Evolutionary conservation across 2,888 invertebrate species (phyloP).

Genomic region (Parthenolecanium corni): DNA sequence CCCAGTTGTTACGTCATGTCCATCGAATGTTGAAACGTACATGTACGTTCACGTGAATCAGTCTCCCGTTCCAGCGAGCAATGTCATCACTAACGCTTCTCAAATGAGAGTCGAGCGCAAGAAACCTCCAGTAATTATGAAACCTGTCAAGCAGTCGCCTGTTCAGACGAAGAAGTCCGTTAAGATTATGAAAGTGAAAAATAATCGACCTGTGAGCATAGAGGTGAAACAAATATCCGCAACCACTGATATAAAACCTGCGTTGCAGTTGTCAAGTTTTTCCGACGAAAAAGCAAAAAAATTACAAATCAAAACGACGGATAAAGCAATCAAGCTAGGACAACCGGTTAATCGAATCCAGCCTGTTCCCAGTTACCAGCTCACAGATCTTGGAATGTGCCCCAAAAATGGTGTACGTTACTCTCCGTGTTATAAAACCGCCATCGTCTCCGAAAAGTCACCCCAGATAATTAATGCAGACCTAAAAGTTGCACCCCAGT

Average conservation of each 20-base stretch:
- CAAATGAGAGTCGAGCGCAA: too few relatives aligned
- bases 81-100: too few relatives aligned
- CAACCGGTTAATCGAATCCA: too few relatives aligned
- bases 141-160: not conserved
- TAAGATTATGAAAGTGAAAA: slow-evolving; percentile 13
- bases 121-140: slow-evolving; percentile 8
- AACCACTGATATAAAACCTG: not conserved
- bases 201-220: not conserved
- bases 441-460: too few relatives aligned
- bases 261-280: not conserved
- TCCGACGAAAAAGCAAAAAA: not conserved
- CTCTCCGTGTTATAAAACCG: too few relatives aligned
- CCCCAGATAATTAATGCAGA: too few relatives aligned
- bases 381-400: too few relatives aligned
- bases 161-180: not conserved
- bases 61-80: too few relatives aligned
- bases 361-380: too few relatives aligned
- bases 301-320: not conserved
- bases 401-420: too few relatives aligned
- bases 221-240: not conserved
- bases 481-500: too few relatives aligned
- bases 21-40: not conserved
- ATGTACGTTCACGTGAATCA: slow-evolving; percentile 17
- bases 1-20: not conserved
- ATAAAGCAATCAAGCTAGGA: not conserved